phyloP scores from a whole-genome alignment of 2,113 vertebrate species.

The Pteronura brasiliensis region DNA sequence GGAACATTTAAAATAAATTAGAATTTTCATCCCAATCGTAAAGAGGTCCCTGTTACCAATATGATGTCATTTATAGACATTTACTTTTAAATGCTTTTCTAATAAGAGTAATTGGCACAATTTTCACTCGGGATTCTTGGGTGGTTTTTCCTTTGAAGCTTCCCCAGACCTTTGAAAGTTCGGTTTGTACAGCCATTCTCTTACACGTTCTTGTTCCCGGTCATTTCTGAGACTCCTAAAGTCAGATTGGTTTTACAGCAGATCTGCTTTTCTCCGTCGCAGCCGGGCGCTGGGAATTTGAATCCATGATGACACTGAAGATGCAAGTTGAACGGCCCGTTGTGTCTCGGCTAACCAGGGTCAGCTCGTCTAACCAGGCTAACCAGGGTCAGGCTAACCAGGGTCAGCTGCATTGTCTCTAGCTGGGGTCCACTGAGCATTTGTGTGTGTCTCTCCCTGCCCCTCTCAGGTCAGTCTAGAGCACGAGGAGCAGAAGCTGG shows the following conservation, averaged over 20 bases:
- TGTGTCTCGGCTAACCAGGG: not conserved
- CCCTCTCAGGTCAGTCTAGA: slow-evolving; percentile 91
- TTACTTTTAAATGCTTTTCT: slow-evolving; percentile 45
- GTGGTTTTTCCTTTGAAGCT: slow-evolving; percentile 10
- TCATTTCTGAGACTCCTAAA: not conserved
- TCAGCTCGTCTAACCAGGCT: not conserved
- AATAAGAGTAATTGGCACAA: not conserved
- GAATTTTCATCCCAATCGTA: not conserved
- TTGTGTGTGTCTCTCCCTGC: not conserved
- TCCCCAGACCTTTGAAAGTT: slow-evolving; percentile 6
- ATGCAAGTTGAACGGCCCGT: not conserved
- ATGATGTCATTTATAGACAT: not conserved
- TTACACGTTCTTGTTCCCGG: not conserved
- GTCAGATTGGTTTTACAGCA: not conserved
- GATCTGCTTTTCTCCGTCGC: rapidly evolving
- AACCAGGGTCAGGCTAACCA: not conserved
- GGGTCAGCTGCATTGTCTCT: not conserved
- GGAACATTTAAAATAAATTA: not conserved
- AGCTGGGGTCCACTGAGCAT: not conserved
- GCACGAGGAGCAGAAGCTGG: slow-evolving; percentile 96
- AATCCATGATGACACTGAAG: not conserved
- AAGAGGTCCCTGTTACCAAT: slow-evolving; percentile 5
- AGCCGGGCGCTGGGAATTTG: not conserved
- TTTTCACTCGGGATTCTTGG: slow-evolving; percentile 26
- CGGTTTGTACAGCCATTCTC: not conserved